Conservation (phyloP, 2,888 invertebrate genomes). For the Frankliniella intonsa region DNA sequence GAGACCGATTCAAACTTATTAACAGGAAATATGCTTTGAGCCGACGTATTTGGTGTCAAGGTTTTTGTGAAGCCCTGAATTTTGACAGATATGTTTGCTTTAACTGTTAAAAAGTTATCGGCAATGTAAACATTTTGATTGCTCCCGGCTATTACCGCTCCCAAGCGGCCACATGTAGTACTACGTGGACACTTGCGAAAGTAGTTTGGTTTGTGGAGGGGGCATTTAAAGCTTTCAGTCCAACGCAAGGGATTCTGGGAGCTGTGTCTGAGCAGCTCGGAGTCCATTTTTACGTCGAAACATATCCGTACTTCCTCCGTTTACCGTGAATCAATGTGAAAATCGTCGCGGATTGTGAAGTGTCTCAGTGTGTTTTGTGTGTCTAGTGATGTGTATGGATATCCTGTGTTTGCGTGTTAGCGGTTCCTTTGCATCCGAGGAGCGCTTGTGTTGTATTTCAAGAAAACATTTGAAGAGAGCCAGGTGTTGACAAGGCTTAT, state of each 20-base stretch:
- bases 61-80: no score
- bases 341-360: slow-evolving; percentile 1
- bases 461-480: slow-evolving; percentile 25
- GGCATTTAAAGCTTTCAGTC: slow-evolving; percentile 8
- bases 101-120: neutral
- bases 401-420: neutral
- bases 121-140: neutral
- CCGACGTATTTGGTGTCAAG: no score
- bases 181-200: slow-evolving; percentile 15
- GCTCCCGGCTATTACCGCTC: neutral
- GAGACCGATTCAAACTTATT: no score
- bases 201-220: slow-evolving; percentile 14
- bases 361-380: neutral
- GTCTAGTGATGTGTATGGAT: neutral
- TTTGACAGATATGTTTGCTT: no score
- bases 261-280: slow-evolving; percentile 18
- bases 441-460: slow-evolving; percentile 17
- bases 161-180: neutral
- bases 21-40: no score
- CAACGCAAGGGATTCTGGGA: slow-evolving; percentile 19
- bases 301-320: slow-evolving; percentile 22
- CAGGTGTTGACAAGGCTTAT: slow-evolving; percentile 25
- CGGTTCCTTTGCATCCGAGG: neutral
- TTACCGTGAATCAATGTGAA: neutral
- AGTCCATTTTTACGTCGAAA: slow-evolving; percentile 25